Percentiles rank a stretch among this genome's conserved stretches.
These are phyloP conservation scores for Tipula vernalis DNA, from an alignment of 2,888 invertebrate genomes.

Conservation along the genomic window DNA sequence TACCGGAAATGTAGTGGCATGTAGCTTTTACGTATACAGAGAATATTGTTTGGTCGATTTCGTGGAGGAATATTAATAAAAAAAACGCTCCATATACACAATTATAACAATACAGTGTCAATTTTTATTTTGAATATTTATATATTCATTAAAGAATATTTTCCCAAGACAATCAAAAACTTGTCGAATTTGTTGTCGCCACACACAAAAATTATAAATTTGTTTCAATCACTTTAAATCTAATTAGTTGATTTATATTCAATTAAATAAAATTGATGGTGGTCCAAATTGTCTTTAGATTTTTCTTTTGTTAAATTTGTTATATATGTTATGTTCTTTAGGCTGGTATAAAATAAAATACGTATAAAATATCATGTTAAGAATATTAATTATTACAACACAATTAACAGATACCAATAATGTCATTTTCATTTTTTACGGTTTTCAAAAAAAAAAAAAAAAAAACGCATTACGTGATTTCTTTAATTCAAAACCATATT, in stretches of 20 bases:
- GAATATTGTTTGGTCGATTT: neutral
- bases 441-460: neutral
- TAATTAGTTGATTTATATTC: neutral
- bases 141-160: neutral
- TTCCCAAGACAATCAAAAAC: neutral
- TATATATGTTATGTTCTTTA: neutral
- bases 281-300: neutral
- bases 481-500: neutral
- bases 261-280: neutral
- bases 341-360: neutral
- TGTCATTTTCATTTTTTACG: neutral
- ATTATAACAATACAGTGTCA: neutral
- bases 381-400: conserved; percentile 4
- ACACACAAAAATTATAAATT: neutral
- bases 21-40: neutral
- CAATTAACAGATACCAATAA: conserved; percentile 4
- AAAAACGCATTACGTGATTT: neutral
- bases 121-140: neutral
- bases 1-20: neutral
- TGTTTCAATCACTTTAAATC: neutral
- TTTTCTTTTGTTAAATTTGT: neutral
- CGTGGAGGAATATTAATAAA: no score
- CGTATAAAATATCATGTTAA: neutral
- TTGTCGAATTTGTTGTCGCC: neutral
- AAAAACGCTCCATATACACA: neutral